These are phyloP conservation scores for Pseudanteris insignis DNA, from an alignment of 2,888 invertebrate species.

Conservation along the genomic window DNA sequence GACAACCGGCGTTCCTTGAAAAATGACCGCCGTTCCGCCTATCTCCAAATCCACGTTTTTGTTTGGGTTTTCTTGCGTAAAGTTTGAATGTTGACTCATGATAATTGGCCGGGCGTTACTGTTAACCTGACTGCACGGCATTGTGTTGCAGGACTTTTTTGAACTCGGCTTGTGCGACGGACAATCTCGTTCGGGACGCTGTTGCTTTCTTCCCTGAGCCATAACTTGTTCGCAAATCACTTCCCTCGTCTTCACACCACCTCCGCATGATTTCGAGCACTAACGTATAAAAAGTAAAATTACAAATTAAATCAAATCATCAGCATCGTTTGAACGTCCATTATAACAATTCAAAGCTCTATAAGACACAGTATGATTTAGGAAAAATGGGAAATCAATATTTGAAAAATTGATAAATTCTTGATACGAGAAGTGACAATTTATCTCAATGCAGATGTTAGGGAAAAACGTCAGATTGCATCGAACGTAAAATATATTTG, in stretches of 20 bases:
- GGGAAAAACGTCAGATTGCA: conserved; percentile 17
- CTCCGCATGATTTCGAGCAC: conserved; percentile 93
- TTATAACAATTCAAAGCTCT: no score
- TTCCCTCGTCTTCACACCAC: conserved; percentile 85
- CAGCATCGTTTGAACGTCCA: no score
- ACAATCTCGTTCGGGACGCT: conserved; percentile 80
- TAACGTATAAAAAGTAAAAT: no score
- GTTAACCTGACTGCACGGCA: conserved; percentile 76
- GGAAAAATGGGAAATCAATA: no score
- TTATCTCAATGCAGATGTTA: conserved; percentile 1
- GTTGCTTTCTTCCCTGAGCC: conserved; percentile 90
- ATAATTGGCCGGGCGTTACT: conserved; percentile 78
- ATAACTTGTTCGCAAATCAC: conserved; percentile 89
- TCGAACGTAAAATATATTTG: conserved; percentile 16
- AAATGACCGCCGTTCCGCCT: conserved; percentile 89
- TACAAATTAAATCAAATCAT: no score
- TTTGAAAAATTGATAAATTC: conserved; percentile 2
- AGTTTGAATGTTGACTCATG: conserved; percentile 78
- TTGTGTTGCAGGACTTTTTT: conserved; percentile 85
- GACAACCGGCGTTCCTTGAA: conserved; percentile 84
- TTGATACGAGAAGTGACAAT: background rate
- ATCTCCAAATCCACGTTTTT: conserved; percentile 84
- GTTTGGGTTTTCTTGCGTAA: conserved; percentile 84
- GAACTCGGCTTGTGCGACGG: conserved; percentile 78
- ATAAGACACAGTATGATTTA: no score